phyloP scores from a whole-genome alignment of 2,888 invertebrate species.

The Macrostomum cliftonense region DNA sequence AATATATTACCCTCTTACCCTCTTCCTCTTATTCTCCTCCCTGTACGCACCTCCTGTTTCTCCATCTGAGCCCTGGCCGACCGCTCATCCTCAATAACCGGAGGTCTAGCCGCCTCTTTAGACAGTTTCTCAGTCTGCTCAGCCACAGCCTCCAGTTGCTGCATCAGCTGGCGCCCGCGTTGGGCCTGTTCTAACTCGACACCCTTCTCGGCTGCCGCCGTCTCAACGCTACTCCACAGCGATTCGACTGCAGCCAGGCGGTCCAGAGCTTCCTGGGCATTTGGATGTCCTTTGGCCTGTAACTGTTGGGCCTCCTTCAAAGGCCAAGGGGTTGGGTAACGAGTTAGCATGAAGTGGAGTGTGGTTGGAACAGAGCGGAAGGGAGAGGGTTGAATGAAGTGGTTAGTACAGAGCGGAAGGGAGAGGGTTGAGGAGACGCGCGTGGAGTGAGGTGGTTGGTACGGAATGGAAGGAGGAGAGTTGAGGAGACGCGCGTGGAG shows the following conservation, averaged over 20 bases:
- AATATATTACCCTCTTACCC: no score
- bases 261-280: slow-evolving; percentile 47
- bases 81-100: slow-evolving; percentile 68
- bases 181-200: slow-evolving; percentile 57
- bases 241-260: slow-evolving; percentile 52
- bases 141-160: slow-evolving; percentile 70
- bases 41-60: slow-evolving; percentile 50
- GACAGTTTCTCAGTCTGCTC: slow-evolving; percentile 67
- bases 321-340: no score
- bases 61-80: slow-evolving; percentile 74
- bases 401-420: no score
- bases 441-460: no score
- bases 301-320: slow-evolving; percentile 49
- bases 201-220: slow-evolving; percentile 50
- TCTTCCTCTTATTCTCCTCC: no score
- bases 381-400: no score
- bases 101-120: slow-evolving; percentile 50
- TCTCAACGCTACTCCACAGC: slow-evolving; percentile 57
- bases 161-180: slow-evolving; percentile 47
- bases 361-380: no score
- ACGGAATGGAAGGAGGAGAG: no score
- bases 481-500: no score
- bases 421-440: no score
- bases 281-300: slow-evolving; percentile 52
- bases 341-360: no score